Evolutionary conservation across 2,797 vertebrate genomes (phyloP), one percentile per base, ranked within the genome.

Genomic region (Naso thynnoides): DNA sequence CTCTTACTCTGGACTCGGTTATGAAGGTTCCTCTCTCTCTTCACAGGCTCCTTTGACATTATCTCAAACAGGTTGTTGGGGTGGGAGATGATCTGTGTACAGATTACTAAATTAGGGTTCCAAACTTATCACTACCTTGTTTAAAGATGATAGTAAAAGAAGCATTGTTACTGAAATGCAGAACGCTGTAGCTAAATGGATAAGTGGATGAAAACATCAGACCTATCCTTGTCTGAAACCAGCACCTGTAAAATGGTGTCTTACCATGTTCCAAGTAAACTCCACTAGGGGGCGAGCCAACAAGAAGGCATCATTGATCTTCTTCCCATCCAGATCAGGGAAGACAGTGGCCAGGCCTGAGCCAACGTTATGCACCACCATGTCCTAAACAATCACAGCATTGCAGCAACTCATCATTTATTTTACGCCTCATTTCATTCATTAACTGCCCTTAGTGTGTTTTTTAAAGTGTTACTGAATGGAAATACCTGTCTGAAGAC

Each of bases 21-120:
- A 80, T 95, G 93, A 55, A 95, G 91, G 83, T 95, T 95, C 84
- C 92, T 89, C 86, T 95, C 94, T 72, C 92, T 86, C 79, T 95
- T 95, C 55, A 94, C 92, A 0, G 94, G 94, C 72, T 95, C 93
- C 73, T 93, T 95, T 55, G 90, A 95, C 92, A 95, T 94, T 86
- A 95, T 94, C 87, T 95, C 93, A 90, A 95, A 95, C 80, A 94
- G 86, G 73, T 95, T 95, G 90, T 95, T 94, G 64, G 93, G 94
- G 60, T 94, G 93, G 11, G 94, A 95, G 80, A 94, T 94, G 59
- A 95, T 94, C 93, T 95, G 79, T 16, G 57, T 16, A 23, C 16
- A 69, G 29, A 86, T 69, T 21, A 48, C 19, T 24, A 33, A 24
- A 18, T 63, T n/a, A 74, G 4, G 10, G 21, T 64, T 66, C 14